Evolutionary conservation across 2,888 invertebrate species (phyloP).

Genomic region (Augiades crinisus): DNA sequence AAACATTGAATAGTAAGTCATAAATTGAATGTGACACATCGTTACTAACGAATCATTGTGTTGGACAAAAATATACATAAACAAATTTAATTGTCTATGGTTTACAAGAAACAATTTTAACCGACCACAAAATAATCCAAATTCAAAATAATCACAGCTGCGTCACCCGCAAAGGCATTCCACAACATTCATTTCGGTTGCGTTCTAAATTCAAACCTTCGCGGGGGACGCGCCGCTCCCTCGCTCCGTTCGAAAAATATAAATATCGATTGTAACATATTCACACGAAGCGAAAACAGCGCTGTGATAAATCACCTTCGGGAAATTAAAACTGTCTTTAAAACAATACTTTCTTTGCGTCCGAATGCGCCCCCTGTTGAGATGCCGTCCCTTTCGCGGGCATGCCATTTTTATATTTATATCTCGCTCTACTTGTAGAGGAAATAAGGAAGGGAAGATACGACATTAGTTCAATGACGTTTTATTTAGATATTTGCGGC

Average conservation of each 20-base stretch:
- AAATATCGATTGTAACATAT: slow-evolving; percentile 56
- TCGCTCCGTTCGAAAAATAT: slow-evolving; percentile 46
- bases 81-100: not conserved
- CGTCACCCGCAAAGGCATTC: slow-evolving; percentile 74
- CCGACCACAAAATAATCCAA: slow-evolving; percentile 27
- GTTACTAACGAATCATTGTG: no score
- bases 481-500: slow-evolving; percentile 40
- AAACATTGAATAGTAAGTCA: no score
- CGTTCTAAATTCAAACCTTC: slow-evolving; percentile 73
- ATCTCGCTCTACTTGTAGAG: slow-evolving; percentile 25
- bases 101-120: not conserved
- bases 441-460: slow-evolving; percentile 25
- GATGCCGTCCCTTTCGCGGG: not conserved
- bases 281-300: slow-evolving; percentile 49
- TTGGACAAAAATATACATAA: no score
- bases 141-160: slow-evolving; percentile 40
- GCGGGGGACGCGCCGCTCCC: slow-evolving; percentile 64
- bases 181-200: slow-evolving; percentile 51
- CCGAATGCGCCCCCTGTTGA: slow-evolving; percentile 44
- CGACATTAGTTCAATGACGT: slow-evolving; percentile 30
- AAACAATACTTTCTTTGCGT: slow-evolving; percentile 74
- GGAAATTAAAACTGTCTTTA: slow-evolving; percentile 82
- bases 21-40: no score
- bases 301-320: slow-evolving; percentile 79
- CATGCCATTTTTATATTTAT: slow-evolving; percentile 4